Base-by-base conservation (phyloP, 2,888 invertebrate genomes). In the Tridacna crocea region DNA sequence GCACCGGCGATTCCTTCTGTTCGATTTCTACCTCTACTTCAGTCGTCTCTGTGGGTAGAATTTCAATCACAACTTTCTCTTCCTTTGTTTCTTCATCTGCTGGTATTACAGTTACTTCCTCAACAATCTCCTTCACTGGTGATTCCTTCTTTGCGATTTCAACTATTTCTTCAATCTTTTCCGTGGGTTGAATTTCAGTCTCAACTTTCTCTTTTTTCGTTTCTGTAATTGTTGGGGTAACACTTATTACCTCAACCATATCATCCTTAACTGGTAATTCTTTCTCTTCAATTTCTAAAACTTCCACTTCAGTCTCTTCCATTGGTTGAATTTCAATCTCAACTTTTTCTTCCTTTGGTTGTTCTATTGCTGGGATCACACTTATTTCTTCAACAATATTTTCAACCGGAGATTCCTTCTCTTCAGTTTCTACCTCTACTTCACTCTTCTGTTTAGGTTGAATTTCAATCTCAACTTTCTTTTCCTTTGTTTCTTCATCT, bases 121-220 rank as follows among this genome's bases (percentile, higher is more conserved):
- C 51, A 47, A 47, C 60, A 17, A 72, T 55, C 55, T 80, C 75
- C 60, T 79, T 17, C 55, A 77, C 55, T 22, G 70, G 65, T 70
- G 27, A 58, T 73, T 70, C 74, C 6, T 55, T 27, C 58, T 73
- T 76, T 68, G 75, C 70, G 26, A 26, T 27, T 47, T 63, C 63
- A 68, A 19, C 51, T 72, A 68, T 70, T 26, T 72, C 68, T 58
- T 79, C 51, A 65, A 48, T 15, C 36, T 55, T 24, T 36, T 79
- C 70, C 58, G 72, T 68, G 15, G 68, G 26, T 17, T 74, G 48
- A 66, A 87, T 85, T 60, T 80, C 80, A 24, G 79, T 51, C 26
- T 55, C 22, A 22, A 65, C 46, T 46, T 15, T 73, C 15, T 73
- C 17, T 17, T 79, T 73, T 36, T 46, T 55, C n/a, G 48, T 58